Evolutionary conservation across 2,888 invertebrate species (phyloP).

Genomic region (Pristionchus fissidentatus): DNA sequence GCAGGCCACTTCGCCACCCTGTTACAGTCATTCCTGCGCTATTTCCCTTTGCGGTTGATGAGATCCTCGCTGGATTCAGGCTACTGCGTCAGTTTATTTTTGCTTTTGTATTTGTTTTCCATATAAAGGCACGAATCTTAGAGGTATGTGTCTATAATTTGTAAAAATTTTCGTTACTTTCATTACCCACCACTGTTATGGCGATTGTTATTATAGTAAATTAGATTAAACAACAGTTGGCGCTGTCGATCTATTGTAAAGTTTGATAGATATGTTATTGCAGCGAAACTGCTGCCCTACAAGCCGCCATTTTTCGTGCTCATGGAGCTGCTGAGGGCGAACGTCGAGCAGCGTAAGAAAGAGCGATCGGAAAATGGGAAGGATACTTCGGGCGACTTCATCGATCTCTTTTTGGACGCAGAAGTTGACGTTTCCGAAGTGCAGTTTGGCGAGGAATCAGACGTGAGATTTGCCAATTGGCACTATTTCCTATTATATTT

Average conservation of each 20-base stretch:
- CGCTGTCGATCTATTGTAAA: too few relatives aligned
- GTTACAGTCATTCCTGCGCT: background rate
- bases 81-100: background rate
- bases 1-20: slow-evolving; percentile 52
- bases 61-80: background rate
- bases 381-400: slow-evolving; percentile 63
- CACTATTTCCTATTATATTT: background rate
- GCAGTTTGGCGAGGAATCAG: slow-evolving; percentile 4
- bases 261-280: too few relatives aligned
- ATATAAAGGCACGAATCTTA: too few relatives aligned
- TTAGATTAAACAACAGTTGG: too few relatives aligned
- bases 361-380: background rate
- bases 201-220: too few relatives aligned
- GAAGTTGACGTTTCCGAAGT: slow-evolving; percentile 52
- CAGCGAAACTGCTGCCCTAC: background rate
- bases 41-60: slow-evolving; percentile 1
- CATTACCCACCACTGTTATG: too few relatives aligned
- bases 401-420: slow-evolving; percentile 71
- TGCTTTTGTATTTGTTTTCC: background rate
- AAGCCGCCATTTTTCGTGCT: background rate
- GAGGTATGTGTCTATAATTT: too few relatives aligned
- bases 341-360: background rate
- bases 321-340: background rate
- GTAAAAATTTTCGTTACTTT: too few relatives aligned
- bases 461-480: too few relatives aligned